Conservation (phyloP, 2,797 vertebrate species). For the Natrix natrix region DNA sequence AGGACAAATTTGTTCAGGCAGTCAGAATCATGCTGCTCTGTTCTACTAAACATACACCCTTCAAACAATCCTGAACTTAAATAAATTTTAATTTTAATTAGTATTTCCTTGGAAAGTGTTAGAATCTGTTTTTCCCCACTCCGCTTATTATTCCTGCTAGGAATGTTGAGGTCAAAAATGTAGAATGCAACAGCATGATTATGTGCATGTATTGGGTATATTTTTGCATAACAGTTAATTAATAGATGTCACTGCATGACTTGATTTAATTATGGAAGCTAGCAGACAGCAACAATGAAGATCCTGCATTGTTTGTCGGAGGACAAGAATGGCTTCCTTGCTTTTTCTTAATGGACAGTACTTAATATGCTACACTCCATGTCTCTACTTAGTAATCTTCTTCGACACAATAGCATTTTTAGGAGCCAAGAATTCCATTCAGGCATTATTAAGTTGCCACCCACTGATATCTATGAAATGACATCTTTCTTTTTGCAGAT, state of each 20-base stretch:
- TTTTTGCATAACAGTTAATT: not conserved
- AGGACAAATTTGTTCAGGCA: not conserved
- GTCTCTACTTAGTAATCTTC: not conserved
- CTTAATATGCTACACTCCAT: not conserved
- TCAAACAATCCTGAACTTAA: slow-evolving; percentile 19
- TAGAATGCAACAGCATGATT: not conserved
- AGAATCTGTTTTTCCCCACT: too few species aligned
- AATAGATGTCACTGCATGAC: not conserved
- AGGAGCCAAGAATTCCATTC: not conserved
- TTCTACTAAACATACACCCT: not conserved
- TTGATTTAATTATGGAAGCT: not conserved
- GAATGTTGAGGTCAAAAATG: not conserved
- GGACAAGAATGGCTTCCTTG: not conserved
- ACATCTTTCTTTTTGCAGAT: not conserved
- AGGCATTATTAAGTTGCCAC: not conserved
- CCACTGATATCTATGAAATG: not conserved
- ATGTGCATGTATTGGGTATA: not conserved
- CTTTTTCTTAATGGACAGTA: not conserved
- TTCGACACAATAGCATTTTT: not conserved
- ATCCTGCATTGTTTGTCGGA: not conserved
- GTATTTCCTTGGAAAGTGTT: not conserved
- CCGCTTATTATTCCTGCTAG: not conserved
- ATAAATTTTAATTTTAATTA: slow-evolving; percentile 39
- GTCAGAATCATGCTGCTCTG: not conserved
- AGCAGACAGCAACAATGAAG: not conserved